phyloP scores from a whole-genome alignment of 2,797 vertebrate species.

The Catharus ustulatus region DNA sequence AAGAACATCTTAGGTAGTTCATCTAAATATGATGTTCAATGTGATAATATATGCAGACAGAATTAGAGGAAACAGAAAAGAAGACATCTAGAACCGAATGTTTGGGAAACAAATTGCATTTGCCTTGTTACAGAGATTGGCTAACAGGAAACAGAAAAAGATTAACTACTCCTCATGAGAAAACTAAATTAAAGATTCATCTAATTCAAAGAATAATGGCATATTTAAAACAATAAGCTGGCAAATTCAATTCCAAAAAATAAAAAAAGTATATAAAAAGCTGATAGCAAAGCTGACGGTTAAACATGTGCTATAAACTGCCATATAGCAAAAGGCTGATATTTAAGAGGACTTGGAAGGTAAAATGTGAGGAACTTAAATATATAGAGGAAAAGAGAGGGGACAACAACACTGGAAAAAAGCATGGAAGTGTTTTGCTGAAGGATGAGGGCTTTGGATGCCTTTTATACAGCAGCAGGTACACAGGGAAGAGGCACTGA shows the following conservation, averaged over 20 bases:
- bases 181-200: not conserved
- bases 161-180: not conserved
- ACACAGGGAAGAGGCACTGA: not conserved
- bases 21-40: not conserved
- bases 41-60: not conserved
- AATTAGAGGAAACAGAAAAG: not conserved
- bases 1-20: not conserved
- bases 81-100: not conserved
- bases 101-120: not conserved
- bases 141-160: not conserved
- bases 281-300: not conserved
- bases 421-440: not conserved
- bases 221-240: not conserved
- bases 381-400: not conserved
- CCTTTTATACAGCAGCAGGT: not conserved
- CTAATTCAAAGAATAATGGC: not conserved
- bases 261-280: not conserved
- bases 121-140: not conserved
- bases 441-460: not conserved
- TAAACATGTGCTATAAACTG: not conserved
- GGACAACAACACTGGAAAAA: not conserved
- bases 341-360: not conserved
- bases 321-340: not conserved
- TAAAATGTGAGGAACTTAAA: not conserved
- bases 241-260: not conserved